Evolutionary conservation across 2,888 invertebrate genomes (phyloP).

Genomic region (Camptogramma bilineatum): DNA sequence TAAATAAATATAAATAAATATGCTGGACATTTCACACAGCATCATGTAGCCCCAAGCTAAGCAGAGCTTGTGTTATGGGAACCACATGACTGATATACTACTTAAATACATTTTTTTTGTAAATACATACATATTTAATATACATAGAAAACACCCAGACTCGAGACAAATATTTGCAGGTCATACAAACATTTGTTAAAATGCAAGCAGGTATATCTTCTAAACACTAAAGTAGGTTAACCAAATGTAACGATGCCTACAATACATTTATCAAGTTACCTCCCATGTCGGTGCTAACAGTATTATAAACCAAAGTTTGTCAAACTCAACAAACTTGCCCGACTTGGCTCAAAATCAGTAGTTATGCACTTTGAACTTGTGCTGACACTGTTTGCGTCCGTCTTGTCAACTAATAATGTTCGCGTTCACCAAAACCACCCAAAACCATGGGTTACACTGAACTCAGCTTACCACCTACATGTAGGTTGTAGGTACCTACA

Average conservation of each 20-base stretch:
- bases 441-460: not conserved
- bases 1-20: too few species aligned
- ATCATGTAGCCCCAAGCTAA: too few species aligned
- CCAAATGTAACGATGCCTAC: slow-evolving; percentile 1
- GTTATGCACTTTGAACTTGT: slow-evolving; percentile 33
- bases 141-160: too few species aligned
- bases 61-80: too few species aligned
- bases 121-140: too few species aligned
- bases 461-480: too few species aligned
- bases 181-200: too few species aligned
- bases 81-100: too few species aligned
- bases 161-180: too few species aligned
- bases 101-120: too few species aligned
- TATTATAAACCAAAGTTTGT: slow-evolving; percentile 24
- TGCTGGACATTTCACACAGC: too few species aligned
- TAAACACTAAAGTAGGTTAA: not conserved
- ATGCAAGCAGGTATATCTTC: not conserved
- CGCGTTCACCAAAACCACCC: not conserved
- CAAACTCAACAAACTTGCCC: slow-evolving; percentile 13
- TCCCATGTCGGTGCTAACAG: slow-evolving; percentile 13
- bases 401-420: slow-evolving; percentile 30
- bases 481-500: too few species aligned
- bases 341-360: slow-evolving; percentile 23
- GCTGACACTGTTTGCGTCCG: slow-evolving; percentile 14
- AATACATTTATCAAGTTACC: slow-evolving; percentile 17